A percentile compares a stretch with the other conserved stretches of the same genome.
These are phyloP conservation scores for Phyllotreta cruciferae DNA, from an alignment of 2,888 invertebrate species.

Conservation along the genomic window DNA sequence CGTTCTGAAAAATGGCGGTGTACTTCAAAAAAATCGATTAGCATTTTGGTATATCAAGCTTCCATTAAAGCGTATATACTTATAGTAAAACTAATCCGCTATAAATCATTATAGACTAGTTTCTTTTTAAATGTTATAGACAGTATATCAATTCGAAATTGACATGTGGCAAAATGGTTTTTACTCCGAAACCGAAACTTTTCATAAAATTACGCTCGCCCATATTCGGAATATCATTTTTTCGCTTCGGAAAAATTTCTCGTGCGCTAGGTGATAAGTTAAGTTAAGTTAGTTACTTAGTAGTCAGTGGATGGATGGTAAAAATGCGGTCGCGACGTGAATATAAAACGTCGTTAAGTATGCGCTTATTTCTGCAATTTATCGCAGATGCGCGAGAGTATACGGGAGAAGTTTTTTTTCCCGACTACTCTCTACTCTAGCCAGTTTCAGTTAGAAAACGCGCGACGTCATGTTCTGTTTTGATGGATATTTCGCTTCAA, in stretches of 20 bases:
- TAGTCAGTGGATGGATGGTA: not conserved
- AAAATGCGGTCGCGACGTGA: constrained; percentile 12
- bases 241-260: no score
- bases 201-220: no score
- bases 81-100: constrained; percentile 14
- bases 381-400: constrained; percentile 2
- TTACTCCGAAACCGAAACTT: no score
- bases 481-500: no score
- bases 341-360: constrained; percentile 10
- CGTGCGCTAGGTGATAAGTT: constrained; percentile 4
- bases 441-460: no score
- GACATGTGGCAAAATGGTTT: constrained; percentile 12
- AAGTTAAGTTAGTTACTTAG: not conserved
- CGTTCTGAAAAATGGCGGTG: no score
- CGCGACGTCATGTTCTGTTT: no score
- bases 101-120: constrained; percentile 20
- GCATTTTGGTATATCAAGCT: constrained; percentile 12
- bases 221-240: no score
- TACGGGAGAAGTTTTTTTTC: not conserved
- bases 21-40: no score
- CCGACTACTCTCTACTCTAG: no score
- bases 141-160: constrained; percentile 17
- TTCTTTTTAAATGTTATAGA: constrained; percentile 9
- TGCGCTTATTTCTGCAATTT: constrained; percentile 12
- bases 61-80: constrained; percentile 21